Evolutionary conservation across 2,888 invertebrate species (phyloP), one percentile per base, ranked within the genome.

Genomic region (Harpalus rubripes): DNA sequence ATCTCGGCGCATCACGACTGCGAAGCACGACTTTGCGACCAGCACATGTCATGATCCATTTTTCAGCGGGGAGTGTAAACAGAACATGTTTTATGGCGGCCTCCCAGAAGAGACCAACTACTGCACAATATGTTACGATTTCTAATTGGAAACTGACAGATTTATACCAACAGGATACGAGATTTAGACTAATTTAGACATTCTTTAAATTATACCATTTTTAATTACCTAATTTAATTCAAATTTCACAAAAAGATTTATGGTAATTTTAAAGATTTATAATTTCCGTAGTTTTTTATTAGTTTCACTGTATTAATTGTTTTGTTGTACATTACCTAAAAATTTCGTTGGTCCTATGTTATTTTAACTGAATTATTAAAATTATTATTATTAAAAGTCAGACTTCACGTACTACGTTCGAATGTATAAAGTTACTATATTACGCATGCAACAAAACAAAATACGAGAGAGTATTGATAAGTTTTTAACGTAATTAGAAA

Each of bases 31-130:
- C 76, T 80, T 82, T 16, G 39, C 80, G 39, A 56, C 39, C 59
- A 76, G 81, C 82, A 86, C 68, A 84, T 86, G 86, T 84, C 86
- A 85, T 86, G 86, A 86, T 86, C 83, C 76, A 83, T 84, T 80
- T 86, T 86, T 86, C 82, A 82, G 52, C 41, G 82, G 10, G 32
- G 7, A 18, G 82, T 81, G 81, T 81, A 68, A 82, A 82, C 82
- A 82, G 56, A 8, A 56, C 52, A 15, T 82, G 56, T 68, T 82
- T 82, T 81, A 81, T 81, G 56, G 16, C 22, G 82, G 22, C 72
- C 72, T 26, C 82, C 72, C 82, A 68, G 39, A 59, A 44, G n/a
- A 52, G 10, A 12, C 44, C 44, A 12, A 52, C 44, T 52, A 52
- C 44, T 52, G 44, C 12, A 52, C 44, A 52, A 52, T 52, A 52